Evolutionary conservation across 2,797 vertebrate species (phyloP).

Genomic region (Brachymystax lenok): DNA sequence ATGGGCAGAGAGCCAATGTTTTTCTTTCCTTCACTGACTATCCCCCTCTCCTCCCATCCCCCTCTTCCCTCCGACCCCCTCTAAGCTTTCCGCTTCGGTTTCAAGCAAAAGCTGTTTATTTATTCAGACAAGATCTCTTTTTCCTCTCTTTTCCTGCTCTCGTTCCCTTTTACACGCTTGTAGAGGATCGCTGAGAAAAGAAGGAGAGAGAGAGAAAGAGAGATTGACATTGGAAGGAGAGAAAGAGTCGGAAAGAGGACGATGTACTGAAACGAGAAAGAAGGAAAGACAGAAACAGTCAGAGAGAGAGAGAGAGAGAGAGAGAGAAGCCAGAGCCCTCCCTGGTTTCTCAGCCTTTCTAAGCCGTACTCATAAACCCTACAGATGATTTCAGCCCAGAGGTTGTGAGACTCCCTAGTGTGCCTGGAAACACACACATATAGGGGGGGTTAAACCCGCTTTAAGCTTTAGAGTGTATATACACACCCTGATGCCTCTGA

Average conservation of each 20-base stretch:
- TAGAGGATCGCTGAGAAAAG: constrained; percentile 27
- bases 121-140: constrained; percentile 52
- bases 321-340: neutral
- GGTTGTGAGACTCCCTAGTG: constrained; percentile 22
- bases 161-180: constrained; percentile 27
- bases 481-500: constrained; percentile 7
- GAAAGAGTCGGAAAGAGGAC: neutral
- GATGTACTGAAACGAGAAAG: no score
- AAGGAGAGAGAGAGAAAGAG: neutral
- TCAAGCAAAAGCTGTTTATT: constrained; percentile 50
- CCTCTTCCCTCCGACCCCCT: no score
- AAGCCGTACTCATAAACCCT: constrained; percentile 1
- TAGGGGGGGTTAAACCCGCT: constrained; percentile 5
- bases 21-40: constrained; percentile 53
- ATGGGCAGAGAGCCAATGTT: constrained; percentile 58
- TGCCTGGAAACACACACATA: constrained; percentile 19
- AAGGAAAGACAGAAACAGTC: neutral
- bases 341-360: neutral
- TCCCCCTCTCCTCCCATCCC: constrained; percentile 10
- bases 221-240: neutral
- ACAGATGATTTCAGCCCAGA: constrained; percentile 19
- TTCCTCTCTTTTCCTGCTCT: constrained; percentile 2
- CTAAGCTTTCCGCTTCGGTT: constrained; percentile 45
- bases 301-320: neutral
- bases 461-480: constrained; percentile 1